A percentile compares a stretch with the other conserved stretches of the same genome.
Evolutionary conservation across 53 echinoderm and acorn worm genomes (phyloP).

Genomic region (Glandiceps talaboti): DNA sequence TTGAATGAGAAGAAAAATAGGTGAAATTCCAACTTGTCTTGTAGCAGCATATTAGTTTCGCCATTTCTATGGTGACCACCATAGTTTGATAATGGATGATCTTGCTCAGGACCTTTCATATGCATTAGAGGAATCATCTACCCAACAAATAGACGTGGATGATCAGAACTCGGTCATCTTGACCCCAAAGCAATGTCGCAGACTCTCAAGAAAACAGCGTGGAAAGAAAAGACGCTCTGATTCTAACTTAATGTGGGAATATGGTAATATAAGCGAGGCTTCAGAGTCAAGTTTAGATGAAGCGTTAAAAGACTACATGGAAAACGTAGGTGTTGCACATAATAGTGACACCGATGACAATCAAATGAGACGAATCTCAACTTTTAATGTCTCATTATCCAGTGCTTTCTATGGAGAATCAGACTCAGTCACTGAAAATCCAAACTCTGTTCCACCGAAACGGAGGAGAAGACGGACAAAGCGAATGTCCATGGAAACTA

Average conservation of each 20-base stretch:
- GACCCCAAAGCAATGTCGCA: conserved; percentile 52
- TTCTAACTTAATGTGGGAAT: conserved; percentile 80
- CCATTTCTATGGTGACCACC: too few species aligned
- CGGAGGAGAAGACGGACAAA: conserved; percentile 65
- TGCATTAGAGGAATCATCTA: conserved; percentile 26
- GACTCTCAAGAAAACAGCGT: conserved; percentile 62
- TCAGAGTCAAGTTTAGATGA: conserved; percentile 93
- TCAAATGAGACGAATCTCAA: conserved; percentile 66
- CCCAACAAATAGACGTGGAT: conserved; percentile 30
- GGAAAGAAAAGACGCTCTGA: conserved; percentile 79
- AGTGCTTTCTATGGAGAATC: conserved; percentile 97
- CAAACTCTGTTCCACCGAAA: conserved; percentile 36
- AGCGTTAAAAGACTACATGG: conserved; percentile 95
- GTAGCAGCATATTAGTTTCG: too few species aligned
- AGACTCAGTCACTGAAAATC: conserved; percentile 83
- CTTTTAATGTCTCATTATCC: conserved; percentile 85
- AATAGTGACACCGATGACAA: conserved; percentile 81
- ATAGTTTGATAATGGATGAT: conserved; percentile 41
- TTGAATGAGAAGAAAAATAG: too few species aligned
- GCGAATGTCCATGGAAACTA: conserved; percentile 59
- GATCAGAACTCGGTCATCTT: conserved; percentile 45
- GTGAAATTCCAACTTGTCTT: too few species aligned
- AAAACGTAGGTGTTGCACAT: conserved; percentile 46
- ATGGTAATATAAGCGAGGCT: conserved; percentile 70
- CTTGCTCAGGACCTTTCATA: conserved; percentile 28